These are phyloP conservation scores for Gryllus bimaculatus DNA, from an alignment of 1,140 invertebrate genomes.

Conservation along the genomic window DNA sequence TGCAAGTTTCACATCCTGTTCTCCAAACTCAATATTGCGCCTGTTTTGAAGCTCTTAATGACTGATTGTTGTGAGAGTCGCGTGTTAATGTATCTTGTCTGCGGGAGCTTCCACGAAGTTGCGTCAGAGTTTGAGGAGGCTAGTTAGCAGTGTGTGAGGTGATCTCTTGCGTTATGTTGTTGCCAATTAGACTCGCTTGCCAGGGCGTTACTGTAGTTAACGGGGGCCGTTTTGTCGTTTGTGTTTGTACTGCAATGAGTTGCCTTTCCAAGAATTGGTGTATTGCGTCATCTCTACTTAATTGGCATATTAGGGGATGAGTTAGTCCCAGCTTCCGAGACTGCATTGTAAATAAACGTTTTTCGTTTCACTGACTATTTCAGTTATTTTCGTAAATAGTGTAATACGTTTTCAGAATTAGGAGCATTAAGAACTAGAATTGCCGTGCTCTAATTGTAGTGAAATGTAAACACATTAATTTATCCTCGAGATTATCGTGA, in stretches of 20 bases:
- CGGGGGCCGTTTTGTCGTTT: neutral
- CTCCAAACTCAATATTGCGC: neutral
- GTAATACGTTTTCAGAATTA: too few species aligned
- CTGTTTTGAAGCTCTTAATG: neutral
- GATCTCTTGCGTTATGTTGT: neutral
- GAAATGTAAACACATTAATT: too few species aligned
- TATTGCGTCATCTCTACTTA: too few species aligned
- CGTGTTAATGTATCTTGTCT: neutral
- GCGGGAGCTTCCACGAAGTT: neutral
- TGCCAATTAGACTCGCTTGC: neutral
- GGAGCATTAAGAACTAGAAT: too few species aligned
- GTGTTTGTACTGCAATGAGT: neutral
- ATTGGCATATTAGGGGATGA: too few species aligned
- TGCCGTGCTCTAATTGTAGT: too few species aligned
- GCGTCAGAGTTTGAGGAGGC: neutral
- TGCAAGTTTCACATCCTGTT: neutral
- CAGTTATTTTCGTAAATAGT: too few species aligned
- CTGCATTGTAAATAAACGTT: too few species aligned
- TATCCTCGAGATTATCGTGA: too few species aligned
- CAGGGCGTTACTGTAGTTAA: neutral
- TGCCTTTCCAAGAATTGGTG: too few species aligned
- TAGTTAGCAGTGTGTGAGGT: neutral
- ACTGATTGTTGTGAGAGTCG: neutral
- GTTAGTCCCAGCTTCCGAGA: too few species aligned
- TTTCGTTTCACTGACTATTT: too few species aligned